Evolutionary conservation across 1,140 invertebrate genomes (phyloP), one percentile per base, ranked within the genome.

Genomic region (Drosophila eugracilis): DNA sequence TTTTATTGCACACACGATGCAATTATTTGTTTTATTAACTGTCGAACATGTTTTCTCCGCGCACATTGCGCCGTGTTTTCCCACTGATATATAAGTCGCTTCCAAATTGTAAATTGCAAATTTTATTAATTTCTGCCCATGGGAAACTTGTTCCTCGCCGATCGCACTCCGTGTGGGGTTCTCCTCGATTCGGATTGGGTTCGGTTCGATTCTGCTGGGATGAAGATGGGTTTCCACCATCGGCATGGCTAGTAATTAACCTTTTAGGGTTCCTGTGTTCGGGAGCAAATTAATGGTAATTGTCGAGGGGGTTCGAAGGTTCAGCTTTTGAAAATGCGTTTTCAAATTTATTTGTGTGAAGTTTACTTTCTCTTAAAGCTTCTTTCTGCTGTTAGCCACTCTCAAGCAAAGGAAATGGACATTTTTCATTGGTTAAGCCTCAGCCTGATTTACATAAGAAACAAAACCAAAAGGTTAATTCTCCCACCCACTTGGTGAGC

Each of bases 11-110:
- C 77, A 88, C 75, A 88, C 83, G 79, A 53, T 76, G 83, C 83
- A 88, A 88, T 88, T 88, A 88, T 88, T 88, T 88, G 83, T 88
- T 88, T 88, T 88, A 88, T 88, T 88, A 88, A 88, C 83, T 88
- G 83, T 88, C 88, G 78, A 88, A 88, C 83, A 88, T 75, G 83
- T 80, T 75, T 80, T 75, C 60, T 57, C 28, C 41, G 36, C 39
- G 39, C 70, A 67, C 70, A 73, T 53, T 63, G 54, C 60, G 12
- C 58, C 81, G 66, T 79, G 80, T 69, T 55, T 59, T 63, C 9
- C 37, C 62, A 44, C 28, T 66, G 58, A 75, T 67, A 75, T 76
- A 75, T 76, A 76, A 76, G 74, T 75, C 72, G 55, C 44, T 75
- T 76, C 48, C 58, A 85, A 81, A 69, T 69, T 69, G 62, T 69